Percentiles rank a stretch among this genome's conserved stretches.
These are phyloP conservation scores for Montipora cactus DNA, from an alignment of 64 coral and sea anemone genomes.

Conservation along the genomic window DNA sequence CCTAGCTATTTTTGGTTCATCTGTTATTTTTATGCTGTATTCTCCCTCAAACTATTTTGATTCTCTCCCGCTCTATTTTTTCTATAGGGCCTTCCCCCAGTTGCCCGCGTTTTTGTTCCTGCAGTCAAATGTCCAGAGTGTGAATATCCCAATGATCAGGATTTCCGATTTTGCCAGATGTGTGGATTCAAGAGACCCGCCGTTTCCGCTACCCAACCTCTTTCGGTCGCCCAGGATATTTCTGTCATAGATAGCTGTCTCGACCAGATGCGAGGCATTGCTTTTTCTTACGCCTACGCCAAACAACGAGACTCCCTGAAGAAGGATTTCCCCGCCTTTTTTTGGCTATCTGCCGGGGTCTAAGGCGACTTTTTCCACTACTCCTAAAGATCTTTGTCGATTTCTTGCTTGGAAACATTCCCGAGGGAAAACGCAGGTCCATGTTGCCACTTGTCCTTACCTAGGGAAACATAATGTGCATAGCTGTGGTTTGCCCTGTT, in stretches of 20 bases:
- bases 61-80: too few species aligned
- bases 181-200: too few species aligned
- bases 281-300: not conserved
- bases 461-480: not conserved
- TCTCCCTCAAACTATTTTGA: too few species aligned
- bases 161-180: too few species aligned
- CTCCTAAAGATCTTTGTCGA: conserved; percentile 25
- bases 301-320: conserved; percentile 20
- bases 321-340: conserved; percentile 6
- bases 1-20: too few species aligned
- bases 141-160: too few species aligned
- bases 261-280: not conserved
- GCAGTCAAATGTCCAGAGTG: too few species aligned
- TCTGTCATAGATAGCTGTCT: not conserved
- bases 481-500: not conserved
- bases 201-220: too few species aligned
- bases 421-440: not conserved
- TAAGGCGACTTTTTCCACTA: conserved; percentile 13
- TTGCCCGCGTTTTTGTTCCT: too few species aligned
- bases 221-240: not conserved
- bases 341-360: not conserved
- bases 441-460: not conserved
- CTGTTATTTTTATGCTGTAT: too few species aligned
- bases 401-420: conserved; percentile 38
- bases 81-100: too few species aligned